Evolutionary conservation across 2,797 vertebrate genomes (phyloP).

Genomic region (Neomorphus geoffroyi): DNA sequence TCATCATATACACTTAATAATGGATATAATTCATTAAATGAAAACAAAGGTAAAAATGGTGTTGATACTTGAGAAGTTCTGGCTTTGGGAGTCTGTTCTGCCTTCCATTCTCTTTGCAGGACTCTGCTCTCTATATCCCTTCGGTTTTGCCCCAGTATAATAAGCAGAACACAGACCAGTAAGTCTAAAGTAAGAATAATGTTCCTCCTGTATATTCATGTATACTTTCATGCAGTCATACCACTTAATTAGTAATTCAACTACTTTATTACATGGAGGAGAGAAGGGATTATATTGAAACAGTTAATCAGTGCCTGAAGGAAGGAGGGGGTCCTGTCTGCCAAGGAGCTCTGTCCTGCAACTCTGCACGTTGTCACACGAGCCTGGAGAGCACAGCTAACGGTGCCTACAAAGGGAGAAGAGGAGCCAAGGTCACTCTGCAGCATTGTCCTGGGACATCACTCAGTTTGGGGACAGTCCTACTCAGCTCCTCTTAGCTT

Average conservation of each 20-base stretch:
- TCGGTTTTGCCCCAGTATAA: neutral
- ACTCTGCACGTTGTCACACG: neutral
- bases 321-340: neutral
- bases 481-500: neutral
- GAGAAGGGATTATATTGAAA: neutral
- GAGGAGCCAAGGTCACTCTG: neutral
- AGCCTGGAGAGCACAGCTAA: neutral
- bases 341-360: neutral
- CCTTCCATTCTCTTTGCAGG: neutral
- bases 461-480: neutral
- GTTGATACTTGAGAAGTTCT: neutral
- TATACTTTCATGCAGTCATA: neutral
- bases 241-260: neutral
- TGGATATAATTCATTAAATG: neutral
- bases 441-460: neutral
- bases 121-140: neutral
- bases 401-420: neutral
- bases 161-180: neutral
- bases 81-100: neutral
- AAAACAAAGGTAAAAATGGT: neutral
- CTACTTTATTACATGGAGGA: neutral
- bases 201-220: neutral
- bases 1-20: neutral
- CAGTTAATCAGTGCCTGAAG: neutral
- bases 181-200: neutral